These are phyloP conservation scores for Ridgeia piscesae DNA, from an alignment of 1,140 invertebrate genomes.

Conservation along the genomic window DNA sequence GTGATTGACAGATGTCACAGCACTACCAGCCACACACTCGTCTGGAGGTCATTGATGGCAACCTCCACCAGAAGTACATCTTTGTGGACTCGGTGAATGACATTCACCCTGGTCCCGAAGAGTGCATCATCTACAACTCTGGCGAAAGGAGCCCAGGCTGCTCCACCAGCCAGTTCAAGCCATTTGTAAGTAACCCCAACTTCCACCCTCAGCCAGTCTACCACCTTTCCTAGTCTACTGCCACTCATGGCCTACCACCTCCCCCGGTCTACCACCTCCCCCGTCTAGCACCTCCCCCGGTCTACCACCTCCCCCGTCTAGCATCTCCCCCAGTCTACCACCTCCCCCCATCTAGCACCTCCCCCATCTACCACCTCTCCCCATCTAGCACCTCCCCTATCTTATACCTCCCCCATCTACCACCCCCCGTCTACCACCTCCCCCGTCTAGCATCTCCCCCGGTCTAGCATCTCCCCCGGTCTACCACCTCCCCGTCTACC, in stretches of 20 bases:
- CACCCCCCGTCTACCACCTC: not conserved
- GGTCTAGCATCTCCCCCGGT: not conserved
- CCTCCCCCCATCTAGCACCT: not conserved
- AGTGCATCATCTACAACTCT: conserved; percentile 54
- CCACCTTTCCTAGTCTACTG: too few species aligned
- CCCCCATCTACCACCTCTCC: too few species aligned
- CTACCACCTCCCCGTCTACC: too few species aligned
- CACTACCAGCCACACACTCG: conserved; percentile 20
- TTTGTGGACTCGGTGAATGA: conserved; percentile 16
- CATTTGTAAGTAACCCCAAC: conserved; percentile 51
- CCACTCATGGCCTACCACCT: too few species aligned
- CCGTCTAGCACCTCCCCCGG: too few species aligned
- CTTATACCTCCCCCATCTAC: too few species aligned
- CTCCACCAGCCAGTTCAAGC: conserved; percentile 43
- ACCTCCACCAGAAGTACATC: conserved; percentile 25
- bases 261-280: not conserved
- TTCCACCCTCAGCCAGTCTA: too few species aligned
- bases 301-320: too few species aligned
- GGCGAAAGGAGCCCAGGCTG: conserved; percentile 48
- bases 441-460: too few species aligned
- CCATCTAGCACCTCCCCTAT: too few species aligned
- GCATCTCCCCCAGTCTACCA: too few species aligned
- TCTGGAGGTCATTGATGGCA: conserved; percentile 23
- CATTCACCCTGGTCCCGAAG: conserved; percentile 31
- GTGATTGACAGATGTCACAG: not conserved